Evolutionary conservation across 2,888 invertebrate species (phyloP), one percentile per base, ranked within the genome.

Genomic region (Heliconius sara): DNA sequence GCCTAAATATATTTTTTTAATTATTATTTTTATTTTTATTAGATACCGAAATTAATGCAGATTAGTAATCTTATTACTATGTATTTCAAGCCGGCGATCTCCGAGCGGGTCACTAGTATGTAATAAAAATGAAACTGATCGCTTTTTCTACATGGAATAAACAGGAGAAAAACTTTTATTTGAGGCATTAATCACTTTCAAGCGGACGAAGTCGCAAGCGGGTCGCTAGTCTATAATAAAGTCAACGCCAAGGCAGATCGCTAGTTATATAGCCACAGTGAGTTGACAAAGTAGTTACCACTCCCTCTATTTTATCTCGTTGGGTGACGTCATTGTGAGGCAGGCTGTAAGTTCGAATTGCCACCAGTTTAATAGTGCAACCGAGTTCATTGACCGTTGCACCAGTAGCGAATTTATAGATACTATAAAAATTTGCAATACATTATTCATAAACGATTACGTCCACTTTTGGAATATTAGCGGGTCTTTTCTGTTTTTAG

Each of bases 301-400:
- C 73, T 73, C 73, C 73, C 60, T 57, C 57, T 73, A n/a, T 60
- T 60, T 60, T 60, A 73, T 34, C 73, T 73, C 73, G 60, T 39
- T 25, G 60, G 34, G 60, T 73, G 73, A 73, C 73, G 73, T 73
- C 73, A 75, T 19, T 47, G 60, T 60, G n/a, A 60, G n/a, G 66
- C 47, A 75, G 65, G 47, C 65, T 75, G 30, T 63, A 65, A 65
- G 27, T 75, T 75, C 73, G 27, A 75, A 75, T 43, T 43, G 75
- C 75, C 75, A 63, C 66, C 43, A 76, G 67, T 43, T 67, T 67
- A 65, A 63, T 68, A 67, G 30, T 68, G 67, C 76, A 76, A 65
- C 22, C 68, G 78, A 74, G 78, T 74, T 73, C 78, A 60, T 66
- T 78, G 78, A 68, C 66, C 78, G 72, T 30, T 78, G 66, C 52